These are phyloP conservation scores for Miniopterus natalensis DNA, from an alignment of 2,113 vertebrate genomes.

Conservation along the genomic window DNA sequence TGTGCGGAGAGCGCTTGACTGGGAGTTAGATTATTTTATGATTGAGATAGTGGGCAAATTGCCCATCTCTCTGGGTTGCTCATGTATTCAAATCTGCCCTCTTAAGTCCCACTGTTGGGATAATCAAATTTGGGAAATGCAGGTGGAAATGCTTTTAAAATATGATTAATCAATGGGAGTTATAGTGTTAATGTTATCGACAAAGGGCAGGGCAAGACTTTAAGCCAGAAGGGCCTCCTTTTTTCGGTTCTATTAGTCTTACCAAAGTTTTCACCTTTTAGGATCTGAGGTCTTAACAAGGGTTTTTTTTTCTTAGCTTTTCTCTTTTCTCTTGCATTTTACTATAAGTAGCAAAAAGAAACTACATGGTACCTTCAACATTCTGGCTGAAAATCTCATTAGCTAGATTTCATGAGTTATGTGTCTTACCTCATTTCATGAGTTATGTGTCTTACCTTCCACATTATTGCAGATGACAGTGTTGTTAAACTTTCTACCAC, in stretches of 20 bases:
- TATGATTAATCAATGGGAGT: background rate
- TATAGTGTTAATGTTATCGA: background rate
- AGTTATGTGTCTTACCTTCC: background rate
- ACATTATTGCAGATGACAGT: background rate
- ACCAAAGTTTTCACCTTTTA: background rate
- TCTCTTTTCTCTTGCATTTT: slow-evolving; percentile 28
- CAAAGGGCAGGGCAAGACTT: background rate
- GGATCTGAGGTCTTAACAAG: background rate
- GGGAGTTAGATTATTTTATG: background rate
- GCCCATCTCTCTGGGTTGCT: background rate
- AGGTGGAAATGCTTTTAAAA: slow-evolving; percentile 24
- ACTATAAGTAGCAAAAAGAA: background rate
- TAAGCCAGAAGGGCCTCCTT: background rate
- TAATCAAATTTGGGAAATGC: background rate
- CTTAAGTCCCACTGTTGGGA: background rate
- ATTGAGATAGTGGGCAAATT: background rate
- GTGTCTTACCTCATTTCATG: background rate
- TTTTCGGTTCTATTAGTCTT: background rate
- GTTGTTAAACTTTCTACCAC: background rate
- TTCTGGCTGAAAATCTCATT: background rate
- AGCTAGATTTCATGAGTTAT: background rate
- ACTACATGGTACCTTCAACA: background rate
- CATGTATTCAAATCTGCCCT: background rate
- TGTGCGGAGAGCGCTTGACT: background rate
- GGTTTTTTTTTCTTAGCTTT: background rate